Conservation (phyloP, 2,888 invertebrate species). For the Latrodectus hesperus region DNA sequence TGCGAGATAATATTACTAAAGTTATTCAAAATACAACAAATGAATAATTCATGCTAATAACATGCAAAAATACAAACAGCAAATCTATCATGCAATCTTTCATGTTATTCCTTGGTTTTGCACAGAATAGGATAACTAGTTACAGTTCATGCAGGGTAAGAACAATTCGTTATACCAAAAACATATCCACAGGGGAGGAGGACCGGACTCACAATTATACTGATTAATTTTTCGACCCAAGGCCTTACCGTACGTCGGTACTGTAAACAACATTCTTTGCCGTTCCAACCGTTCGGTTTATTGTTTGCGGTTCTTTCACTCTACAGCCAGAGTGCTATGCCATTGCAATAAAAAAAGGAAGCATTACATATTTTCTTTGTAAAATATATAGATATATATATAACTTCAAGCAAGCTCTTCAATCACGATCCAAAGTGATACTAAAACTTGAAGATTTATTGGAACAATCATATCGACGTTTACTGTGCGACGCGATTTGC, state of each 20-base stretch:
- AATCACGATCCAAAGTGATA: no score
- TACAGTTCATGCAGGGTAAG: conserved; percentile 20
- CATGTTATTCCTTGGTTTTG: no score
- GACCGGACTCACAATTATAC: conserved; percentile 31
- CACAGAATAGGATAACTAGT: background rate
- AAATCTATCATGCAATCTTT: no score
- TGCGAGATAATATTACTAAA: no score
- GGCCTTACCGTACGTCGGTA: conserved; percentile 65
- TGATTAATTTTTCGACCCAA: conserved; percentile 19
- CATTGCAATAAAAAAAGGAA: background rate
- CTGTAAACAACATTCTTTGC: conserved; percentile 51
- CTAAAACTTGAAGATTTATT: no score
- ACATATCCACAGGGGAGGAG: conserved; percentile 52
- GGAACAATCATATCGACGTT: background rate
- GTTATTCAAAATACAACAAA: no score
- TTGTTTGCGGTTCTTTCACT: background rate
- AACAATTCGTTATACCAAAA: conserved; percentile 54
- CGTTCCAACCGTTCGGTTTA: background rate
- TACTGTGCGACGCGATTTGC: background rate
- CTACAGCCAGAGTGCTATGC: background rate
- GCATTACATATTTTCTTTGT: background rate
- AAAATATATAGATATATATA: background rate
- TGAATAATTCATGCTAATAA: no score
- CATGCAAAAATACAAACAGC: no score
- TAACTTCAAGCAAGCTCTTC: no score